Evolutionary conservation across 2,888 invertebrate genomes (phyloP), one percentile per base, ranked within the genome.

Genomic region (Neoscelio sp.): DNA sequence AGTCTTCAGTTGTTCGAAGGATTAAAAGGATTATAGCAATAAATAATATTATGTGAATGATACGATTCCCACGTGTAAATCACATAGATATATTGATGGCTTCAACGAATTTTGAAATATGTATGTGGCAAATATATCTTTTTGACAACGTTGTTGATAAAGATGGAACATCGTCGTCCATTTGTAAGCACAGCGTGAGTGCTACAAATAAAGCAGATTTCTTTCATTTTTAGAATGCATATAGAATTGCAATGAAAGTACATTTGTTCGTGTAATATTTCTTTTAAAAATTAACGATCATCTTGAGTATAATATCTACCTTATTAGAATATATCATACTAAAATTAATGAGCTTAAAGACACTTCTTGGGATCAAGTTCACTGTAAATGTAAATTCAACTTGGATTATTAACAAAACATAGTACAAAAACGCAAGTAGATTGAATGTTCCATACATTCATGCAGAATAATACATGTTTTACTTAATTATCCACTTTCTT

Each of bases 131-230:
- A 44, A 54, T 26, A 35, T 46, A 67, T 71, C 56, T 10, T n/a
- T 50, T 64, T 26, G 58, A 23, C 50, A 56, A 70, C 58, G 5
- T 50, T 40, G 28, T 48, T 52, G 23, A 48, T 26, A 54, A 40
- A 65, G 65, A 65, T 70, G 42, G 7, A 62, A 42, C 54, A 54
- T 65, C 67, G 68, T 65, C 48, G 56, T 65, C 67, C 75, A 81
- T 86, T 84, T 77, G 82, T 82, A 87, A 82, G 81, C 86, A 67
- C 71, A 71, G 75, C 86, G 86, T 85, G 86, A 83, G 80, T 73
- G 71, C 75, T 83, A 75, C 81, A 84, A 82, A 88, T 88, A 88
- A 87, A 87, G 85, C 87, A 77, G 67, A 48, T 80, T 82, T 58
- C 60, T 73, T 82, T 73, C 65, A 68, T 80, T 76, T 54, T 58